Conservation (phyloP, 1,140 invertebrate species). For the Cherax destructor region DNA sequence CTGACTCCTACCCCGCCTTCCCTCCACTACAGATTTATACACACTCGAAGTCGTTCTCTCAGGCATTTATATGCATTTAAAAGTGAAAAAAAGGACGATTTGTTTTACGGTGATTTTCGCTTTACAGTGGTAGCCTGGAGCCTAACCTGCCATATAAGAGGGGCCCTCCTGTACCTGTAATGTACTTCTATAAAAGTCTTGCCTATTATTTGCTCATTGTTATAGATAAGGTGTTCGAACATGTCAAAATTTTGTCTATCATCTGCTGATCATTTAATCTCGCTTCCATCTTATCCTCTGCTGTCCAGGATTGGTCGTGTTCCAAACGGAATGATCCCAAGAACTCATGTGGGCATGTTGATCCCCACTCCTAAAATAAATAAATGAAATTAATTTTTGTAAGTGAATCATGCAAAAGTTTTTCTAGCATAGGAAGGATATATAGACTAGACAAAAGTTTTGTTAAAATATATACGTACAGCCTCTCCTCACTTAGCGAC, state of each 20-base stretch:
- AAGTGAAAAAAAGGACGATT: too few relatives aligned
- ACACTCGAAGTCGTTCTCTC: too few relatives aligned
- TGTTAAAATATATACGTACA: too few relatives aligned
- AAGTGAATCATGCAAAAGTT: neutral
- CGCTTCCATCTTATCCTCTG: constrained; percentile 75
- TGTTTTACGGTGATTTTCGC: too few relatives aligned
- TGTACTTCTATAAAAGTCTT: neutral
- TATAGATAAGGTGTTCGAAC: constrained; percentile 56
- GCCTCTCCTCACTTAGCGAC: too few relatives aligned
- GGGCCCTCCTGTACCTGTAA: neutral
- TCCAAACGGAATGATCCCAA: constrained; percentile 83
- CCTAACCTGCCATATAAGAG: too few relatives aligned
- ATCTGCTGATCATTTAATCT: constrained; percentile 65
- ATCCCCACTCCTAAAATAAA: constrained; percentile 80
- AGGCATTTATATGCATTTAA: too few relatives aligned
- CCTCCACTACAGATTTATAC: too few relatives aligned
- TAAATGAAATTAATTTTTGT: neutral
- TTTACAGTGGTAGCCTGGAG: too few relatives aligned
- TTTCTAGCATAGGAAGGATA: constrained; percentile 61
- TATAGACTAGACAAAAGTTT: neutral
- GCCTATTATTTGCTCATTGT: constrained; percentile 40
- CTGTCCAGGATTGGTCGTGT: constrained; percentile 83
- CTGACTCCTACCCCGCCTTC: too few relatives aligned
- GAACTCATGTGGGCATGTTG: constrained; percentile 79
- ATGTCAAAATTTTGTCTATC: constrained; percentile 69